A percentile compares a stretch with the other conserved stretches of the same genome.
Evolutionary conservation across 2,113 vertebrate genomes (phyloP).

Genomic region (Paedocypris sp.): DNA sequence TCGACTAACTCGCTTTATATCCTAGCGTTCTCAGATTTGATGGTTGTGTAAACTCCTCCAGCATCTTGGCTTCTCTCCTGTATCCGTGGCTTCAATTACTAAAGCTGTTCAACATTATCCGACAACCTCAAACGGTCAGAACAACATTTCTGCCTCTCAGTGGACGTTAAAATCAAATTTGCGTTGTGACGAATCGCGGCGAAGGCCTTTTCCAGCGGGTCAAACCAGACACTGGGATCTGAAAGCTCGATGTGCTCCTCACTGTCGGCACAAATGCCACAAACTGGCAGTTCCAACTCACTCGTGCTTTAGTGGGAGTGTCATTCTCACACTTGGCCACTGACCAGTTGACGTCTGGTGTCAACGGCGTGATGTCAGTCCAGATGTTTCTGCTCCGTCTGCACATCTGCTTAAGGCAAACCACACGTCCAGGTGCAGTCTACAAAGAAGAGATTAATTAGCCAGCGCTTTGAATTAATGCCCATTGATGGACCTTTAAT

Average conservation of each 20-base stretch:
- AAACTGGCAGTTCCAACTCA: slow-evolving; percentile 43
- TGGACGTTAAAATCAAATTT: slow-evolving; percentile 23
- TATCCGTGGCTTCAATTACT: too few species aligned
- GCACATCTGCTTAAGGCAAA: slow-evolving; percentile 35
- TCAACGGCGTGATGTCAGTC: slow-evolving; percentile 7
- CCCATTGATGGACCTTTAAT: slow-evolving; percentile 61
- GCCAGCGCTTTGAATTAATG: slow-evolving; percentile 63
- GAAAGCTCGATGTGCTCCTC: slow-evolving; percentile 9
- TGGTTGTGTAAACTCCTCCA: background rate
- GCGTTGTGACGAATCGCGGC: slow-evolving; percentile 35
- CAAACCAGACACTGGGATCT: slow-evolving; percentile 14
- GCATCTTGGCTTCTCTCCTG: slow-evolving; percentile 1
- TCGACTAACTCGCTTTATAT: too few species aligned
- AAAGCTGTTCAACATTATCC: slow-evolving; percentile 31
- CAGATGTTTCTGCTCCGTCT: slow-evolving; percentile 28
- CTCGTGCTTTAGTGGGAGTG: slow-evolving; percentile 36
- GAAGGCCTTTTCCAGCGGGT: slow-evolving; percentile 25
- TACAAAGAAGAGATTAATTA: slow-evolving; percentile 59
- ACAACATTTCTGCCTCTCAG: slow-evolving; percentile 27
- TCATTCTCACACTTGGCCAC: slow-evolving; percentile 22
- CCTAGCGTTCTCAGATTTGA: too few species aligned
- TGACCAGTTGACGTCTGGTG: slow-evolving; percentile 14
- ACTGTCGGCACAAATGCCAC: slow-evolving; percentile 32
- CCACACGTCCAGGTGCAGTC: slow-evolving; percentile 32
- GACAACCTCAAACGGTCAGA: slow-evolving; percentile 23